These are phyloP conservation scores for Penaeus indicus DNA, from an alignment of 1,140 invertebrate species.

Conservation along the genomic window DNA sequence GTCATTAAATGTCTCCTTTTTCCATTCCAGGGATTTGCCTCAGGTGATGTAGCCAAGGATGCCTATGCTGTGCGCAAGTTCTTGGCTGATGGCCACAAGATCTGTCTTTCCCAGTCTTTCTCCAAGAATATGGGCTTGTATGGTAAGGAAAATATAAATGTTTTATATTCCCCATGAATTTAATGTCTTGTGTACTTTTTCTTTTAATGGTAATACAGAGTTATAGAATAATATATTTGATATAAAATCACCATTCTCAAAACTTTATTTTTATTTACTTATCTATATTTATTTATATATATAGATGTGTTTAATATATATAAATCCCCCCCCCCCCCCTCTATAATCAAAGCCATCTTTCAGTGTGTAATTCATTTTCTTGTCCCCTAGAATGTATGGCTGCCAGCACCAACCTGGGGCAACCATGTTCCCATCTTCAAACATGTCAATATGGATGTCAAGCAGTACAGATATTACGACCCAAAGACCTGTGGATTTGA, in stretches of 20 bases:
- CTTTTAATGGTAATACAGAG: too few relatives aligned
- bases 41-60: constrained; percentile 88
- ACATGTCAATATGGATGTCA: constrained; percentile 86
- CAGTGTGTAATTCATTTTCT: neutral
- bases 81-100: constrained; percentile 91
- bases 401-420: constrained; percentile 97
- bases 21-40: constrained; percentile 70
- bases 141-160: constrained; percentile 73
- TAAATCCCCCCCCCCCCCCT: too few relatives aligned
- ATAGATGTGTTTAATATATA: too few relatives aligned
- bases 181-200: neutral
- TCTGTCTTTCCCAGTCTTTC: constrained; percentile 94
- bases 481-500: constrained; percentile 96
- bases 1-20: too few relatives aligned
- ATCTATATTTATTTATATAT: too few relatives aligned
- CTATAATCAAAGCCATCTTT: neutral
- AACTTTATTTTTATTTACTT: too few relatives aligned
- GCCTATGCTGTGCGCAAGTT: constrained; percentile 92
- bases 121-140: constrained; percentile 99
- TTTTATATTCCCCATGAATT: constrained; percentile 70
- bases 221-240: too few relatives aligned
- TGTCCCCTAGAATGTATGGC: constrained; percentile 79
- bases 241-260: too few relatives aligned
- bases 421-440: constrained; percentile 97
- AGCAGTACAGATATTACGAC: constrained; percentile 96